A percentile compares a stretch with the other conserved stretches of the same genome.
Conservation (phyloP, 2,113 vertebrate species). For the Catagonus wagneri region DNA sequence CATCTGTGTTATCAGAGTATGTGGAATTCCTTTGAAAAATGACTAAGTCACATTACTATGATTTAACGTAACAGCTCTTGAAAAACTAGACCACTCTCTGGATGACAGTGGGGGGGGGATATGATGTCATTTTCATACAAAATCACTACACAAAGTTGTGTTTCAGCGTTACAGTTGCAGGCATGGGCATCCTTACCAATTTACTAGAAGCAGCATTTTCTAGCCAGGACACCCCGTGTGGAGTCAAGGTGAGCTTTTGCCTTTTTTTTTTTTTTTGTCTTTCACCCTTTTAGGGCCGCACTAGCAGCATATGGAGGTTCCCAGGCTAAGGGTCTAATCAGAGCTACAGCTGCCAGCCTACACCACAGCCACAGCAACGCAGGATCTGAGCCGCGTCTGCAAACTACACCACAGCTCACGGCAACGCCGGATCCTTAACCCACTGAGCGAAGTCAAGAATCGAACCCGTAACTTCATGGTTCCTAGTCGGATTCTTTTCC, state of each 20-base stretch:
- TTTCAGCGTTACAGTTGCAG: background rate
- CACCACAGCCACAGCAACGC: no score
- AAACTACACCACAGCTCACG: no score
- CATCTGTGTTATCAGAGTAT: background rate
- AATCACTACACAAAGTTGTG: background rate
- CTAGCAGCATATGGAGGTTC: no score
- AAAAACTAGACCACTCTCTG: background rate
- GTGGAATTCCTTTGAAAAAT: background rate
- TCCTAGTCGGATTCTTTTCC: no score
- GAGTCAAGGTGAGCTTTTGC: background rate
- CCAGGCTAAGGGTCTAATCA: no score
- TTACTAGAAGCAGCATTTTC: background rate
- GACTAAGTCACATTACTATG: background rate
- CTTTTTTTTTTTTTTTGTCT: rapidly evolving
- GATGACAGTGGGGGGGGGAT: rapidly evolving
- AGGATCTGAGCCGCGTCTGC: no score
- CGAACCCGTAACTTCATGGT: no score
- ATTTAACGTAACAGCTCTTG: background rate
- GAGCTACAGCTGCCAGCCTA: no score
- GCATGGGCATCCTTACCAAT: background rate
- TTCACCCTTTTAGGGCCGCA: no score
- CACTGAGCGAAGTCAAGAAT: no score
- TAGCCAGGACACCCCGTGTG: rapidly evolving
- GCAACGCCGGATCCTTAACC: no score
- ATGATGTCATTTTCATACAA: background rate